Percentiles rank a stretch among this genome's conserved stretches.
phyloP scores from a whole-genome alignment of 2,888 invertebrate species.

The Rotaria sp. region DNA sequence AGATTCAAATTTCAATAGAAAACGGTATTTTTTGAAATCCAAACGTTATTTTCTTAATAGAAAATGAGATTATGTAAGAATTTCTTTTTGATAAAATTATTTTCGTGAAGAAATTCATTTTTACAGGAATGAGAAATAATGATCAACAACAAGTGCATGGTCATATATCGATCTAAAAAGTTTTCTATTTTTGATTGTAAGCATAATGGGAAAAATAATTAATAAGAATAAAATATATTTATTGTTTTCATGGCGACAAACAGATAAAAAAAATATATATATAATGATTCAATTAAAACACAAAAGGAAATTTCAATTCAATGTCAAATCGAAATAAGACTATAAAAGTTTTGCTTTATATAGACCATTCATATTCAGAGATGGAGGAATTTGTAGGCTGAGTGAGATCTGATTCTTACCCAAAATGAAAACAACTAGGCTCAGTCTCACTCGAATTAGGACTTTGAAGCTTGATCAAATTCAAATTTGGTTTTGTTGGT shows the following conservation, averaged over 20 bases:
- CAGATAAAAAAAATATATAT: neutral
- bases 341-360: no score
- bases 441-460: no score
- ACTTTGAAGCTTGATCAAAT: no score
- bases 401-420: no score
- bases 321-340: no score
- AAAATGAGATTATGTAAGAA: neutral
- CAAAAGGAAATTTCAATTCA: no score
- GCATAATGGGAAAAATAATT: neutral
- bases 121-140: neutral
- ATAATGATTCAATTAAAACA: no score
- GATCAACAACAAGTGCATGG: neutral
- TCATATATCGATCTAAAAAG: neutral
- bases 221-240: neutral
- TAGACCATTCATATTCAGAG: no score
- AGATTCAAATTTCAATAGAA: neutral
- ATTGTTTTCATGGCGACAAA: neutral
- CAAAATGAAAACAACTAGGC: no score
- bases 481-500: no score
- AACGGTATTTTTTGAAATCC: neutral
- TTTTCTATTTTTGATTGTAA: neutral
- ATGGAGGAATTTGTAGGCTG: no score
- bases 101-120: neutral
- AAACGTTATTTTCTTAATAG: slow-evolving; percentile 26
- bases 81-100: neutral